These are phyloP conservation scores for Montipora sp. DNA, from an alignment of 64 coral and sea anemone species.

Conservation along the genomic window DNA sequence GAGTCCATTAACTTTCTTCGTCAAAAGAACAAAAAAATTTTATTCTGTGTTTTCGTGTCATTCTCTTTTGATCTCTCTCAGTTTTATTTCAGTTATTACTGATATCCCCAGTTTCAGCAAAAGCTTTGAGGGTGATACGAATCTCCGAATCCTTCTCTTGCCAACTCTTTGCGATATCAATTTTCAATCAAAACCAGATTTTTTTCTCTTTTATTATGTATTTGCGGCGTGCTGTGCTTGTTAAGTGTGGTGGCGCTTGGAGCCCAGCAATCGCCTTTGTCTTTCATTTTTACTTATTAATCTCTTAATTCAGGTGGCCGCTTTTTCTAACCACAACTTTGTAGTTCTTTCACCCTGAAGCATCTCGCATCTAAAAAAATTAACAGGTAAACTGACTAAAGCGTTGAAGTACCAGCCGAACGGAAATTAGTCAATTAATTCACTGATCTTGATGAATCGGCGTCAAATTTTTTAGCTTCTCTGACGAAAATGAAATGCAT, in stretches of 20 bases:
- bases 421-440: neutral
- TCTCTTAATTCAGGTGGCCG: conserved; percentile 25
- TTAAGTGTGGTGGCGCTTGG: neutral
- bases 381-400: neutral
- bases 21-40: neutral
- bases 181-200: conserved; percentile 13
- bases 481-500: neutral
- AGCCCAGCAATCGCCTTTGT: no score
- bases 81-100: neutral
- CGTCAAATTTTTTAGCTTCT: neutral
- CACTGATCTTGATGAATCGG: neutral
- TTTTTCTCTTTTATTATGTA: neutral
- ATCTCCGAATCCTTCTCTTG: no score
- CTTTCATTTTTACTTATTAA: conserved; percentile 33
- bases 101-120: no score
- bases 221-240: conserved; percentile 7
- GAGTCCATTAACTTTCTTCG: neutral
- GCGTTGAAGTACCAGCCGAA: neutral
- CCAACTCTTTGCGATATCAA: neutral
- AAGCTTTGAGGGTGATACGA: no score
- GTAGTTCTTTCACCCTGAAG: neutral
- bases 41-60: neutral
- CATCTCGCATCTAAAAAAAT: neutral
- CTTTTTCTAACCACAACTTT: conserved; percentile 12
- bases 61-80: neutral